phyloP scores from a whole-genome alignment of 2,797 vertebrate species.

The Anabas testudineus region DNA sequence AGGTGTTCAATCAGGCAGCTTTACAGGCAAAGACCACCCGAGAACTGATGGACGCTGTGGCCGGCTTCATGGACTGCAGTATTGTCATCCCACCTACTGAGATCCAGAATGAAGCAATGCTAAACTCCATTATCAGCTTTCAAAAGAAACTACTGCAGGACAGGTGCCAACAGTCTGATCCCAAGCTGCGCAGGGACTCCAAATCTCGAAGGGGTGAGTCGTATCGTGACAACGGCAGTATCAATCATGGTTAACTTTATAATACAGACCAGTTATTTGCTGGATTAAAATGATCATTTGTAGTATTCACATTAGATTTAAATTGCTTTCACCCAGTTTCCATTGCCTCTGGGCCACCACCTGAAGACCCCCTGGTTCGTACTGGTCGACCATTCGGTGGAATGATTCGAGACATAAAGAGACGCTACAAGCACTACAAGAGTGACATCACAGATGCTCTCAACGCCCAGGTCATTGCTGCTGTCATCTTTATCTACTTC shows the following conservation, averaged over 20 bases:
- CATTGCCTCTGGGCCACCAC: slow-evolving; percentile 44
- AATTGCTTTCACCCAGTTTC: slow-evolving; percentile 57
- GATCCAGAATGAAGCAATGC: slow-evolving; percentile 83
- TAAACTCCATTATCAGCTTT: slow-evolving; percentile 87
- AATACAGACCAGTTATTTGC: not conserved
- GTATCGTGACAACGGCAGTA: not conserved
- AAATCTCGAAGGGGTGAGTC: slow-evolving; percentile 72
- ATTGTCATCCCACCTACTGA: slow-evolving; percentile 93
- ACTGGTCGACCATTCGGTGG: slow-evolving; percentile 91
- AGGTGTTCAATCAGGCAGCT: slow-evolving; percentile 91
- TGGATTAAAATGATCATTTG: not conserved
- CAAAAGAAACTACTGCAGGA: slow-evolving; percentile 90
- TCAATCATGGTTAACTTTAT: not conserved
- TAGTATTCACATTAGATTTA: not conserved
- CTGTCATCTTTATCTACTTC: slow-evolving; percentile 98
- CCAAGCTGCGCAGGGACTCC: slow-evolving; percentile 44
- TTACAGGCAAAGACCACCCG: slow-evolving; percentile 80
- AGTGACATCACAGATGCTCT: slow-evolving; percentile 94
- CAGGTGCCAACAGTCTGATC: slow-evolving; percentile 74
- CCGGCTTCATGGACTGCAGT: slow-evolving; percentile 91
- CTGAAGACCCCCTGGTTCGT: slow-evolving; percentile 89
- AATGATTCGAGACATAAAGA: slow-evolving; percentile 88
- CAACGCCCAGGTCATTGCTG: slow-evolving; percentile 90
- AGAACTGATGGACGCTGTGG: slow-evolving; percentile 84
- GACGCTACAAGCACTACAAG: slow-evolving; percentile 91